Percentiles rank a stretch among this genome's conserved stretches.
Evolutionary conservation across 2,888 invertebrate species (phyloP).

Genomic region (Ochropleura leucogaster): DNA sequence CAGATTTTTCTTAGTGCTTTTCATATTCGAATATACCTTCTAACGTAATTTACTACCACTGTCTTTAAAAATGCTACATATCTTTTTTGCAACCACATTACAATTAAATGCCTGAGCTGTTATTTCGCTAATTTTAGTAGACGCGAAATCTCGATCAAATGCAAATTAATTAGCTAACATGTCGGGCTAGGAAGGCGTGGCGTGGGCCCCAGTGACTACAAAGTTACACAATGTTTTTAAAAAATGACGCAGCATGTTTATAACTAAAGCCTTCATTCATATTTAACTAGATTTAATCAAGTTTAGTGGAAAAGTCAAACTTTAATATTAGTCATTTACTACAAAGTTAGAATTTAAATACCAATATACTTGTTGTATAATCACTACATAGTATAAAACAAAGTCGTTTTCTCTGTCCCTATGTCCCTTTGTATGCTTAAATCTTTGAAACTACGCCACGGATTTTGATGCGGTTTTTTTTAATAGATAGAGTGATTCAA

Average conservation of each 20-base stretch:
- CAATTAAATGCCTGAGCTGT: background rate
- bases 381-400: too few species aligned
- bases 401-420: too few species aligned
- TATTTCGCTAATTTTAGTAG: background rate
- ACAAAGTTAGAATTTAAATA: conserved; percentile 1
- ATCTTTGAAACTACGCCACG: too few species aligned
- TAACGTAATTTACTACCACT: background rate
- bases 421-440: too few species aligned
- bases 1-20: background rate
- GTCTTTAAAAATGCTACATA: background rate
- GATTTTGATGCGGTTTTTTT: too few species aligned
- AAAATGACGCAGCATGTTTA: background rate
- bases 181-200: conserved; percentile 4
- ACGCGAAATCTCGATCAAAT: background rate
- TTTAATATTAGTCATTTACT: background rate
- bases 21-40: background rate
- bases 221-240: conserved; percentile 15
- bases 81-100: background rate
- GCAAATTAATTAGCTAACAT: conserved; percentile 5
- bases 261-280: background rate
- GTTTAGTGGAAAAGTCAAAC: background rate
- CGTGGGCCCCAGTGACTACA: background rate
- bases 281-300: background rate
- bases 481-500: too few species aligned
- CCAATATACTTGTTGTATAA: background rate